Base-by-base conservation (phyloP, 1,140 invertebrate genomes). In the Drosophila pectinifera region DNA sequence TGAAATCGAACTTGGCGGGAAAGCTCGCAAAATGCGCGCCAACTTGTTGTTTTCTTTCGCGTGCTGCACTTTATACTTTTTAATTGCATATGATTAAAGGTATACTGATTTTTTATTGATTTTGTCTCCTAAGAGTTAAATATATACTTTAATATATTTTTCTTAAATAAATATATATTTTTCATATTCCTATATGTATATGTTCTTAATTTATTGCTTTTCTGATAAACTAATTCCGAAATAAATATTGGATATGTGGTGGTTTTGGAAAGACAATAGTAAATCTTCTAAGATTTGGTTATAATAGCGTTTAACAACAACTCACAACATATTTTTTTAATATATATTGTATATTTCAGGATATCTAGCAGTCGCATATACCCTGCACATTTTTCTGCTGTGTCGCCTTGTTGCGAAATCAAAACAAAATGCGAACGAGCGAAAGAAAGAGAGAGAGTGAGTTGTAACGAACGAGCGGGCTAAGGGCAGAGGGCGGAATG, bases 381-480 rank as follows among this genome's bases (percentile, higher is more conserved):
- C 16, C 14, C 7, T 38, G 7, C 10, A 22, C 14, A 13, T 14
- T 64, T 39, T 48, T 39, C 8, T 46, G 48, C 48, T 58, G 51
- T 62, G 56, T 34, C 55, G 24, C 8, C 18, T 11, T 41, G 53
- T 75, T 75, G 58, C 56, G 45, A 72, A 69, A 73, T 74, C 79
- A 82, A 78, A 82, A 82, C 69, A 82, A 78, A 82, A 55, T 70
- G 54, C 34, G 24, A 51, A 13, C 11, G 69, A 51, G 36, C 14
- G 20, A 36, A n/a, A 14, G 64, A 46, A 13, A 31, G 18, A 51
- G 13, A 24, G 20, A 14, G 20, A 24, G n/a, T n/a, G 14, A 18
- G 11, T n/a, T 16, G 5, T 13, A 14, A 16, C 8, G n/a, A 38
- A 13, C 0, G 58, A 48, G 34, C 5, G 36, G 16, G 24, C 5